Base-by-base conservation (phyloP, 2,888 invertebrate genomes). In the Scaptomyza cyrtandrae region DNA sequence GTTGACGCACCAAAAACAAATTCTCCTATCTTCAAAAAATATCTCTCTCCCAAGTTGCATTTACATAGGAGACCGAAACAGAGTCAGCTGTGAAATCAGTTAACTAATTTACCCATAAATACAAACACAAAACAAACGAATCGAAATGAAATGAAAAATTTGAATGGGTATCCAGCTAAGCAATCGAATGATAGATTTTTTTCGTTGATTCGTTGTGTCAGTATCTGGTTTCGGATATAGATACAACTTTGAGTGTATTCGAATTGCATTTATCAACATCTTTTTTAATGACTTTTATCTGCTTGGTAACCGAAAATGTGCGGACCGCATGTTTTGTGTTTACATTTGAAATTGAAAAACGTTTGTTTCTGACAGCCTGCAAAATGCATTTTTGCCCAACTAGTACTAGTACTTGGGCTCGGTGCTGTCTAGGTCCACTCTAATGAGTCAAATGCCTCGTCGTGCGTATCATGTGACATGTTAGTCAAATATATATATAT, bases 311-410 rank as follows among this genome's bases (percentile, higher is more conserved):
- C 10, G 31, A 56, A 14, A 86, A 82, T 80, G 79, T 81, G 31
- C 31, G 31, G 31, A 31, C 31, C 31, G 31, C 31, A 31, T 31
- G 31, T 19, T 65, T 59, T 71, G 71, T 88, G 84, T 88, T 84
- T 88, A 80, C 78, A 69, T 82, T 87, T 75, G 65, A 72, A 87
- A 87, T 87, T 71, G 77, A 58, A 68, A 63, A 39, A 39, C 39
- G n/a, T n/a, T n/a, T n/a, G n/a, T n/a, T n/a, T 71, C 60, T 55
- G 33, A 35, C 16, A 1, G 43, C 9, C 74, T 70, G 78, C 70
- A 53, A 74, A 78, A 74, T 77, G 75, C 75, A 78, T 66, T 76
- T 50, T n/a, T n/a, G n/a, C n/a, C n/a, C n/a, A n/a, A n/a, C n/a
- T n/a, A n/a, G n/a, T n/a, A n/a, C n/a, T 66, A 62, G 59, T 71